Evolutionary conservation across 2,113 vertebrate genomes (phyloP).

Genomic region (Pteruthius melanotis): DNA sequence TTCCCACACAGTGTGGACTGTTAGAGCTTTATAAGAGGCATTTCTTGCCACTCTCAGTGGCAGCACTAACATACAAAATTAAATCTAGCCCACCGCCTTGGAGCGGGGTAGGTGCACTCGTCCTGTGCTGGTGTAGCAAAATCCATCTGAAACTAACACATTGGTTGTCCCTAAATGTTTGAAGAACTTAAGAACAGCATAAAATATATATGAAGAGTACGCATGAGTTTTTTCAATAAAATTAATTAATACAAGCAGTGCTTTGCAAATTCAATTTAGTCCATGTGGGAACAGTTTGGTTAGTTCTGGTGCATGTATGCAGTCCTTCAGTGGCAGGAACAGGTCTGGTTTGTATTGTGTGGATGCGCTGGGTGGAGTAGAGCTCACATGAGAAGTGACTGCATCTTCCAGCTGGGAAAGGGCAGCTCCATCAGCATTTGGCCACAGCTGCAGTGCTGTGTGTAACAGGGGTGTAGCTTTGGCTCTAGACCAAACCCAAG

Average conservation of each 20-base stretch:
- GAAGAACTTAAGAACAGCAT: background rate
- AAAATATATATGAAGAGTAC: background rate
- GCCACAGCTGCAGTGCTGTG: background rate
- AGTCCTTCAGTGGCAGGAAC: background rate
- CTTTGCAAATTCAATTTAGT: background rate
- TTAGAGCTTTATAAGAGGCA: background rate
- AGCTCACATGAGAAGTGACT: background rate
- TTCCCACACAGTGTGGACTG: background rate
- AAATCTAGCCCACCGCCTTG: background rate
- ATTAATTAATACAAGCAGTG: background rate
- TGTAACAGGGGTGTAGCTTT: background rate
- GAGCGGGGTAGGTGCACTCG: no score
- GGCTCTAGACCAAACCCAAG: background rate
- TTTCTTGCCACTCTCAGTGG: background rate
- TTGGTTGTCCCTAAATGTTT: background rate
- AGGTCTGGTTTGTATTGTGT: background rate
- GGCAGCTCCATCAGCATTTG: background rate
- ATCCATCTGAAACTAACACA: background rate
- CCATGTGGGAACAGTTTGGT: background rate
- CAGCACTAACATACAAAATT: background rate
- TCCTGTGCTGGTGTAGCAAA: background rate
- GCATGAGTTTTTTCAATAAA: background rate
- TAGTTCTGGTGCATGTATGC: background rate
- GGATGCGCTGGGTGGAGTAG: background rate
- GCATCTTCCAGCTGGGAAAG: slow-evolving; percentile 22